A percentile compares a stretch with the other conserved stretches of the same genome.
Evolutionary conservation across 2,113 vertebrate species (phyloP).

Genomic region (Anhinga rufa): DNA sequence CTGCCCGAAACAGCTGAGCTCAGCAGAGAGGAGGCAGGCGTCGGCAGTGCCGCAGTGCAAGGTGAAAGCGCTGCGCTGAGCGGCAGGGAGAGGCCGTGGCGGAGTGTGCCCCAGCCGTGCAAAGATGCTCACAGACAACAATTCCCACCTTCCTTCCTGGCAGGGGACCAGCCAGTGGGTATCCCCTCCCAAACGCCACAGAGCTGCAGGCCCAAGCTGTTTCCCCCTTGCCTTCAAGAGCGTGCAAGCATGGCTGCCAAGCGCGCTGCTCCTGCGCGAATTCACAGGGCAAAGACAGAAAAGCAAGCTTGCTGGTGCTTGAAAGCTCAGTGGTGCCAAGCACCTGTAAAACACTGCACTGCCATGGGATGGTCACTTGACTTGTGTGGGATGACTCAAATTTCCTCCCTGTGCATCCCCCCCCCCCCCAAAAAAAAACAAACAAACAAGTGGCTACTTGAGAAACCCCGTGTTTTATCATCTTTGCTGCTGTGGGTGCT

Average conservation of each 20-base stretch:
- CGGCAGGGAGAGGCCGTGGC: not conserved
- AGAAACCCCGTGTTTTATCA: not conserved
- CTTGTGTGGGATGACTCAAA: not conserved
- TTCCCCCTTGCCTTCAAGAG: not conserved
- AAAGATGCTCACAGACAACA: not conserved
- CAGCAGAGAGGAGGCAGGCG: not conserved
- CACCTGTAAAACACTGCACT: not conserved
- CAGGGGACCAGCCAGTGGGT: not conserved
- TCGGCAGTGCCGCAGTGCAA: not conserved
- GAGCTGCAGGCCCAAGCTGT: not conserved
- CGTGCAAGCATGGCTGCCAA: accelerated
- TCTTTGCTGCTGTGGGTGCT: not conserved
- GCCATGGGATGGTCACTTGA: not conserved
- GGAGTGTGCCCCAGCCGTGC: not conserved
- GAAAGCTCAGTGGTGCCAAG: not conserved
- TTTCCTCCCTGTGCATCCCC: not conserved
- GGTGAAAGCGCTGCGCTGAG: not conserved
- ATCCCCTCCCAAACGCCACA: accelerated
- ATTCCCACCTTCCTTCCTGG: not conserved
- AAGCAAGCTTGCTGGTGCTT: not conserved
- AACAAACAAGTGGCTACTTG: too few relatives aligned
- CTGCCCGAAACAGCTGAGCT: not conserved
- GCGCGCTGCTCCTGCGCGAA: accelerated
- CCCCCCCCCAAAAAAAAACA: not conserved
- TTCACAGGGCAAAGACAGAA: not conserved